Percentiles rank a stretch among this genome's conserved stretches.
Conservation (phyloP, 2,888 invertebrate genomes). For the Melipona bicolor region DNA sequence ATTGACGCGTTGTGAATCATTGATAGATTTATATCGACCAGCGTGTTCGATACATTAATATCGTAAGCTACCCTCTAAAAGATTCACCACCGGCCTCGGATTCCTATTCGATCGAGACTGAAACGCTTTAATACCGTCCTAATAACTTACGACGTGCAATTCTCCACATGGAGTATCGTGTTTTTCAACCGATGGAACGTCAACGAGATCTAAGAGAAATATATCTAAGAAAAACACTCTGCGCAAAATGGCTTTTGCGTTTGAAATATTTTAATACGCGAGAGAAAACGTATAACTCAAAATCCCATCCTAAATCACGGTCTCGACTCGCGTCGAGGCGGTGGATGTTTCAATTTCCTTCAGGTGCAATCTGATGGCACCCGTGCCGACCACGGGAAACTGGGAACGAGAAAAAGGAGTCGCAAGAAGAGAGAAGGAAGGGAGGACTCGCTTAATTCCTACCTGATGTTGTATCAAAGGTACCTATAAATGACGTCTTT, state of each 20-base stretch:
- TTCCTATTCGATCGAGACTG: constrained; percentile 37
- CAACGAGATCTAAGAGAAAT: too few species aligned
- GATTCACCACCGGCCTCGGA: constrained; percentile 31
- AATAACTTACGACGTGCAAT: constrained; percentile 15
- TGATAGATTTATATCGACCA: constrained; percentile 47
- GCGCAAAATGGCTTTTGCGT: constrained; percentile 76
- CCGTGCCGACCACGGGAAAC: constrained; percentile 65
- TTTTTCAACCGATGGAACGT: too few species aligned
- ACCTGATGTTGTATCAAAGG: not conserved
- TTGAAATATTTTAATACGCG: constrained; percentile 78
- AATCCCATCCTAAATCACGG: constrained; percentile 82
- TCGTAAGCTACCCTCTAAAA: constrained; percentile 29
- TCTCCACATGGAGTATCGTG: not conserved
- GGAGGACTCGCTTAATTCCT: constrained; percentile 72
- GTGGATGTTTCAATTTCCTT: constrained; percentile 91
- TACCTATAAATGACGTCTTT: too few species aligned
- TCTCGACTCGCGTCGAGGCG: constrained; percentile 79
- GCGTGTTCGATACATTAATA: constrained; percentile 36
- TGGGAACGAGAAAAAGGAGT: constrained; percentile 7
- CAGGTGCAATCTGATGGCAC: constrained; percentile 88
- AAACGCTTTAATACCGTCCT: not conserved
- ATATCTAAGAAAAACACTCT: constrained; percentile 8
- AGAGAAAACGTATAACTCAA: constrained; percentile 81
- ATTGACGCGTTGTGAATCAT: constrained; percentile 50
- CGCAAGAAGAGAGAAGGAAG: constrained; percentile 8